These are phyloP conservation scores for Micrasema longulum DNA, from an alignment of 1,140 invertebrate species.

Conservation along the genomic window DNA sequence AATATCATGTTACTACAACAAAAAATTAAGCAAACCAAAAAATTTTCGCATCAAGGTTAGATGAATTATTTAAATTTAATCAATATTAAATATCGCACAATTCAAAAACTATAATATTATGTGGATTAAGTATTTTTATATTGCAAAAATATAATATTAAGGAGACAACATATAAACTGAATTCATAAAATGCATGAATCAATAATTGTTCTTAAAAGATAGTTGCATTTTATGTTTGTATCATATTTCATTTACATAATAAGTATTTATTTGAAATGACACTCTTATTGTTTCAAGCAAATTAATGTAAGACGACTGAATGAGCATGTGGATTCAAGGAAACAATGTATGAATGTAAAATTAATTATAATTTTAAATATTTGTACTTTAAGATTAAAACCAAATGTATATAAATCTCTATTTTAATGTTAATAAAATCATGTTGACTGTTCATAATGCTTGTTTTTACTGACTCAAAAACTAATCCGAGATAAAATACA, in stretches of 20 bases:
- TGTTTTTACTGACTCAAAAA: neutral
- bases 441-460: constrained; percentile 27
- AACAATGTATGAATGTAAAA: constrained; percentile 30
- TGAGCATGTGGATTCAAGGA: constrained; percentile 1
- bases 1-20: neutral
- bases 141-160: too few species aligned
- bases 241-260: constrained; percentile 5
- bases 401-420: constrained; percentile 51
- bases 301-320: constrained; percentile 24
- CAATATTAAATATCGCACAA: too few species aligned
- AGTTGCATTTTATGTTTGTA: too few species aligned
- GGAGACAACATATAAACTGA: too few species aligned
- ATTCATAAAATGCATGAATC: too few species aligned
- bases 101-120: too few species aligned
- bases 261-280: constrained; percentile 22
- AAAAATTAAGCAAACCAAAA: neutral
- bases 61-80: too few species aligned
- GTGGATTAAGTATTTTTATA: too few species aligned
- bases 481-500: too few species aligned
- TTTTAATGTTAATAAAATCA: constrained; percentile 43
- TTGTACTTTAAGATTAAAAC: constrained; percentile 40
- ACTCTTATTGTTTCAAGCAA: constrained; percentile 3
- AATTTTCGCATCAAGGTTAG: too few species aligned
- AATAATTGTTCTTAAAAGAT: too few species aligned
- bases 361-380: constrained; percentile 26